These are phyloP conservation scores for Lasiurus borealis DNA, from an alignment of 2,113 vertebrate species.

Conservation along the genomic window DNA sequence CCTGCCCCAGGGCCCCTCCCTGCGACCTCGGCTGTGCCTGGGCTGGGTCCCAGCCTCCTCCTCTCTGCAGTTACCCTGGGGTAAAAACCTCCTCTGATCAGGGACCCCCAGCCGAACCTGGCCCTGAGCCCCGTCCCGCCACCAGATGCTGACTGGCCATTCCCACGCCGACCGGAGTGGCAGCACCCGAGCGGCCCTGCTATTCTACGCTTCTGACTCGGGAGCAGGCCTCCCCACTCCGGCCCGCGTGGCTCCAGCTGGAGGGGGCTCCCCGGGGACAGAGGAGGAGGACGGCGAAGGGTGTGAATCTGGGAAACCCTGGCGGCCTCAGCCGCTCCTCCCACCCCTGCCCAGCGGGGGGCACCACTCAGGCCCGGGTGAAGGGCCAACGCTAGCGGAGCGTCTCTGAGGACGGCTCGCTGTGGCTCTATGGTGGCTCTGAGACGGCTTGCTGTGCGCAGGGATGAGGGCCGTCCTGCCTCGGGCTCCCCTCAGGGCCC, in stretches of 20 bases:
- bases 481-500: background rate
- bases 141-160: background rate
- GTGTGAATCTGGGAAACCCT: no score
- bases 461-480: background rate
- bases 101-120: background rate
- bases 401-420: no score
- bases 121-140: rapidly evolving
- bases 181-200: background rate
- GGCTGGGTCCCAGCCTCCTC: background rate
- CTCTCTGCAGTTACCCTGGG: rapidly evolving
- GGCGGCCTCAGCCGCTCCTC: no score
- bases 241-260: background rate
- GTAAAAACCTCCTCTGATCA: background rate
- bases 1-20: background rate
- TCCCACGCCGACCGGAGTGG: background rate
- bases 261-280: no score
- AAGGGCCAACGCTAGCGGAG: rapidly evolving
- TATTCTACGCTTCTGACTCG: background rate
- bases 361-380: no score
- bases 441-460: no score
- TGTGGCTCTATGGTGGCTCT: no score
- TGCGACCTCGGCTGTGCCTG: no score
- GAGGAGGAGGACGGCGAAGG: no score
- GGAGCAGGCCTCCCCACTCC: background rate
- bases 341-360: no score